phyloP scores from a whole-genome alignment of 1,140 invertebrate genomes.

The Pentalonia nigronervosa region DNA sequence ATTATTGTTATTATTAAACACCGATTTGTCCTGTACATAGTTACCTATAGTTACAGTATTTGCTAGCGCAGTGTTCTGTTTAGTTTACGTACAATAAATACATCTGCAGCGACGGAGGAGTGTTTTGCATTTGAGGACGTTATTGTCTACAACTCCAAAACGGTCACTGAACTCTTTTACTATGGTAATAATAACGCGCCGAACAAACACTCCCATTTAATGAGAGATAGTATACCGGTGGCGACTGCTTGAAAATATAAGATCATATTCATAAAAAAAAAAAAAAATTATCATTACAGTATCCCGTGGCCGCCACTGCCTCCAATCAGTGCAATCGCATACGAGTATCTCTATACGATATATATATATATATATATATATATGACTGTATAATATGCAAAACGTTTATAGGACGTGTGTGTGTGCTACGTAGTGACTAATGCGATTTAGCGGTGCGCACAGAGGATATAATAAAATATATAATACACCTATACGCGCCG shows the following conservation, averaged over 20 bases:
- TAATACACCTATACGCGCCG: background rate
- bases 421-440: background rate
- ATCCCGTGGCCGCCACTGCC: background rate
- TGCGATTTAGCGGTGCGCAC: slow-evolving; percentile 9
- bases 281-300: background rate
- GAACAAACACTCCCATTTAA: background rate
- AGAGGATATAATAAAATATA: slow-evolving; percentile 1
- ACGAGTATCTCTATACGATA: background rate
- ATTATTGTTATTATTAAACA: slow-evolving; percentile 18
- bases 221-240: background rate
- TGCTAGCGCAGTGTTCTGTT: too few relatives aligned
- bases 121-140: background rate
- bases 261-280: background rate
- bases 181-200: background rate
- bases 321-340: background rate
- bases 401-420: background rate
- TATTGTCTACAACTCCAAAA: slow-evolving; percentile 23
- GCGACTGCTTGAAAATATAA: background rate
- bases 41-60: too few relatives aligned
- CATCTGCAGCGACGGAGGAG: background rate
- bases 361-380: background rate
- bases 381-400: background rate
- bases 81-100: background rate
- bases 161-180: slow-evolving; percentile 31
- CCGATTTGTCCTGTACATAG: background rate